These are phyloP conservation scores for Diorhabda sublineata DNA, from an alignment of 1,140 invertebrate genomes.

Conservation along the genomic window DNA sequence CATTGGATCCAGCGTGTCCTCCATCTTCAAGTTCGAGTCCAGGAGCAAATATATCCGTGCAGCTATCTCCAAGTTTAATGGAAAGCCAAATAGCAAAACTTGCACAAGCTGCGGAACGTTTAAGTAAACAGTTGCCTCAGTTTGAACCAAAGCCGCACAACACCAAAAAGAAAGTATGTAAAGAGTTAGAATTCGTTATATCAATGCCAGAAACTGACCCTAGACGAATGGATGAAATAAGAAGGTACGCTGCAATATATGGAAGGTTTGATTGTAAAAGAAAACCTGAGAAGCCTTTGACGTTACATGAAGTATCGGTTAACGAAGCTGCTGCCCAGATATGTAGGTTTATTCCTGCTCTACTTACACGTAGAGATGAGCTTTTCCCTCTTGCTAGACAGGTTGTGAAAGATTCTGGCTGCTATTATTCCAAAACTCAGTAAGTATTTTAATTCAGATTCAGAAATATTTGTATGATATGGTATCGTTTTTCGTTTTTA, in stretches of 20 bases:
- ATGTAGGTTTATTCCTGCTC: conserved; percentile 81
- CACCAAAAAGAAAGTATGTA: conserved; percentile 88
- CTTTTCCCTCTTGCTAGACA: conserved; percentile 91
- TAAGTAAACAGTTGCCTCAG: conserved; percentile 77
- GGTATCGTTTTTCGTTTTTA: too few species aligned
- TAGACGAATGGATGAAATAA: conserved; percentile 84
- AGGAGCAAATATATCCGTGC: conserved; percentile 56
- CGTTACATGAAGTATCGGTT: conserved; percentile 93
- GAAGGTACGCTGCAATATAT: conserved; percentile 95
- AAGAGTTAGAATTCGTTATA: conserved; percentile 87
- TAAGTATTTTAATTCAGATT: conserved; percentile 26
- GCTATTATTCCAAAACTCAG: conserved; percentile 58
- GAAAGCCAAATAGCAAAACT: conserved; percentile 82
- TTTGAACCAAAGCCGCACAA: conserved; percentile 85
- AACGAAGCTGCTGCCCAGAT: conserved; percentile 97
- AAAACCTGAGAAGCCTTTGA: conserved; percentile 92
- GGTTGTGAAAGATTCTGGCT: conserved; percentile 89
- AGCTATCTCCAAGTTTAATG: conserved; percentile 70
- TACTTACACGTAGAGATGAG: conserved; percentile 89
- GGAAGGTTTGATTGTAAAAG: conserved; percentile 94
- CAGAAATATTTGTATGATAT: too few species aligned
- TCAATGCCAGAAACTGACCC: conserved; percentile 86
- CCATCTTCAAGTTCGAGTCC: conserved; percentile 54
- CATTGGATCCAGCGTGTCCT: conserved; percentile 51
- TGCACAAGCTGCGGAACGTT: conserved; percentile 73